phyloP scores from a whole-genome alignment of 2,797 vertebrate species.

The Selene dorsalis region DNA sequence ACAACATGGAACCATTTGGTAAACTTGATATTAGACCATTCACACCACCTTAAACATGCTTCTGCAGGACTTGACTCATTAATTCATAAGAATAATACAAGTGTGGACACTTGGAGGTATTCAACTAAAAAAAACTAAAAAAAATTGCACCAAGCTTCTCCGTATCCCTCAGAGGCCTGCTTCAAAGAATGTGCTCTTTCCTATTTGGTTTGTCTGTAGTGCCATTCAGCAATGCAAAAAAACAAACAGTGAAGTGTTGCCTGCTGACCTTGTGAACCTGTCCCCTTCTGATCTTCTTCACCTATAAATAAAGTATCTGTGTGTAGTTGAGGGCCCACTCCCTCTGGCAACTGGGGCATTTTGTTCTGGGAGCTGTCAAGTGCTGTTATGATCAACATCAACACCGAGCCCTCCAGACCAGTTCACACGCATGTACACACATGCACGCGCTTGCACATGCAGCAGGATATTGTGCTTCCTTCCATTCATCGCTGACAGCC shows the following conservation, averaged over 20 bases:
- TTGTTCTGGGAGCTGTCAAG: slow-evolving; percentile 74
- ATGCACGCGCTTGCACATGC: neutral
- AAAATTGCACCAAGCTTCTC: slow-evolving; percentile 22
- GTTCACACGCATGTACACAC: slow-evolving; percentile 21
- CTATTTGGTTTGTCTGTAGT: slow-evolving; percentile 47
- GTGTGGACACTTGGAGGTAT: neutral
- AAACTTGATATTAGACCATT: neutral
- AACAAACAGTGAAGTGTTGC: slow-evolving; percentile 43
- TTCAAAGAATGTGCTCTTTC: slow-evolving; percentile 20
- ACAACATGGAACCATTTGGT: too few relatives aligned
- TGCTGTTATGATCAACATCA: slow-evolving; percentile 62
- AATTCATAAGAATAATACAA: too few relatives aligned
- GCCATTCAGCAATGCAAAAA: slow-evolving; percentile 41
- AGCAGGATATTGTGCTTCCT: neutral
- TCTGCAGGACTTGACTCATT: neutral
- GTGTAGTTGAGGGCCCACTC: slow-evolving; percentile 58
- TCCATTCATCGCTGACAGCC: neutral
- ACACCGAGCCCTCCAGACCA: slow-evolving; percentile 47
- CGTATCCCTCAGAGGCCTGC: neutral
- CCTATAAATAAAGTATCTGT: slow-evolving; percentile 73
- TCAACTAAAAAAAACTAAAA: too few relatives aligned
- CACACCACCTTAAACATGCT: neutral
- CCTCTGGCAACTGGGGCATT: slow-evolving; percentile 62
- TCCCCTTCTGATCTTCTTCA: slow-evolving; percentile 55
- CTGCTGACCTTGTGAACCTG: slow-evolving; percentile 59